phyloP scores from a whole-genome alignment of 2,888 invertebrate species.

The Agonopterix heracliana region DNA sequence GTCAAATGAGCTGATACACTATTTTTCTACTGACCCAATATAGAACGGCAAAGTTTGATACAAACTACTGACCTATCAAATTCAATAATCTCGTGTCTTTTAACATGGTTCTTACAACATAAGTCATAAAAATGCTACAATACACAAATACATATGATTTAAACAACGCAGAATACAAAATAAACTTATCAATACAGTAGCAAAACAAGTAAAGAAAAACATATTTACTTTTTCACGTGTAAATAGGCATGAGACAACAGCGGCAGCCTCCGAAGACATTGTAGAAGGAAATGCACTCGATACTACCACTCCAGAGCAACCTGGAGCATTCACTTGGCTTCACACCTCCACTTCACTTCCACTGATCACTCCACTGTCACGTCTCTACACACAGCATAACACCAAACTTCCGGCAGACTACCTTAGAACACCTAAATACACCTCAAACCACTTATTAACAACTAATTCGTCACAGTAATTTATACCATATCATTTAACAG shows the following conservation, averaged over 20 bases:
- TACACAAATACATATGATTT: neutral
- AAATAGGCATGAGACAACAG: slow-evolving; percentile 31
- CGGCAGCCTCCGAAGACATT: slow-evolving; percentile 20
- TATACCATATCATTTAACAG: slow-evolving; percentile 49
- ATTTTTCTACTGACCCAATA: no score
- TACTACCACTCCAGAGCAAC: slow-evolving; percentile 7
- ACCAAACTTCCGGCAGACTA: slow-evolving; percentile 49
- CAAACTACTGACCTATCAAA: no score
- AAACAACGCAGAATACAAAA: neutral
- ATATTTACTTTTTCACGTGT: slow-evolving; percentile 65
- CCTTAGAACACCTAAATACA: slow-evolving; percentile 64
- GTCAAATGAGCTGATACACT: no score
- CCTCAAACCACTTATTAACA: slow-evolving; percentile 57
- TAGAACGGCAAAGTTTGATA: no score
- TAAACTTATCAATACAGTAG: slow-evolving; percentile 41
- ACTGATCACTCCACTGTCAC: slow-evolving; percentile 60
- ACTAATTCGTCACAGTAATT: slow-evolving; percentile 58
- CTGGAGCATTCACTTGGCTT: slow-evolving; percentile 31
- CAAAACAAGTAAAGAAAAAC: slow-evolving; percentile 51
- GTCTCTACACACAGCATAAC: slow-evolving; percentile 41
- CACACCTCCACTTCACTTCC: slow-evolving; percentile 36
- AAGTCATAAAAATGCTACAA: no score
- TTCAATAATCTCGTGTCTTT: no score
- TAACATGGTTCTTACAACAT: no score
- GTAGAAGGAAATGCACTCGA: slow-evolving; percentile 36